These are phyloP conservation scores for Leucophenga maculata DNA, from an alignment of 2,888 invertebrate genomes.

Conservation along the genomic window DNA sequence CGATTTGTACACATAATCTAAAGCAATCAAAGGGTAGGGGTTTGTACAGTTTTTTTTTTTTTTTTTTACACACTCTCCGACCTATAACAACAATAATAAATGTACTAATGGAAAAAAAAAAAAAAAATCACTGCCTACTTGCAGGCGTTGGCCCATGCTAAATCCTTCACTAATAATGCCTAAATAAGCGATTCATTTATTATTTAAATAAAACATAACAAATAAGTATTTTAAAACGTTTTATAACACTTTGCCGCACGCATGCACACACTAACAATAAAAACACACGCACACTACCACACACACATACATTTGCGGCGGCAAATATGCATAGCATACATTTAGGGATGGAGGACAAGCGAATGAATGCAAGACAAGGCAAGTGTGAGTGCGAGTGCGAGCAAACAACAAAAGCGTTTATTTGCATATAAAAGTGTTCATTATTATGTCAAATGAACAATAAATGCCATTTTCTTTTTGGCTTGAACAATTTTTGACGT, in stretches of 20 bases:
- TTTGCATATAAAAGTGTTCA: constrained; percentile 63
- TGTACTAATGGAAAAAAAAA: too few species aligned
- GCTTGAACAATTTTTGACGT: constrained; percentile 1
- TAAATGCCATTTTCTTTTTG: constrained; percentile 34
- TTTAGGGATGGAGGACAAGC: neutral
- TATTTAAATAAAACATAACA: constrained; percentile 8
- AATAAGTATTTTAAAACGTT: constrained; percentile 7
- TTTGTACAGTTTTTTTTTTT: too few species aligned
- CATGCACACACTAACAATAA: neutral
- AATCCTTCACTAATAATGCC: neutral
- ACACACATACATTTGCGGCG: neutral
- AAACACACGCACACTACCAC: neutral
- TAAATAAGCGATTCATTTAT: constrained; percentile 10
- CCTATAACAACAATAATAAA: too few species aligned
- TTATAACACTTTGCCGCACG: constrained; percentile 4
- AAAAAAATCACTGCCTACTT: too few species aligned
- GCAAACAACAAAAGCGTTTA: constrained; percentile 38
- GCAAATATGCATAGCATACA: neutral
- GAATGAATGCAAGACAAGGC: constrained; percentile 8
- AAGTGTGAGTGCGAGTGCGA: neutral
- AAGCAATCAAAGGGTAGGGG: too few species aligned
- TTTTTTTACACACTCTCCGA: too few species aligned
- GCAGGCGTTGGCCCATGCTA: neutral
- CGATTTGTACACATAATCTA: too few species aligned
- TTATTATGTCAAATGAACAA: constrained; percentile 48